Evolutionary conservation across 2,888 invertebrate species (phyloP), one percentile per base, ranked within the genome.

Genomic region (Polymixis flavicincta): DNA sequence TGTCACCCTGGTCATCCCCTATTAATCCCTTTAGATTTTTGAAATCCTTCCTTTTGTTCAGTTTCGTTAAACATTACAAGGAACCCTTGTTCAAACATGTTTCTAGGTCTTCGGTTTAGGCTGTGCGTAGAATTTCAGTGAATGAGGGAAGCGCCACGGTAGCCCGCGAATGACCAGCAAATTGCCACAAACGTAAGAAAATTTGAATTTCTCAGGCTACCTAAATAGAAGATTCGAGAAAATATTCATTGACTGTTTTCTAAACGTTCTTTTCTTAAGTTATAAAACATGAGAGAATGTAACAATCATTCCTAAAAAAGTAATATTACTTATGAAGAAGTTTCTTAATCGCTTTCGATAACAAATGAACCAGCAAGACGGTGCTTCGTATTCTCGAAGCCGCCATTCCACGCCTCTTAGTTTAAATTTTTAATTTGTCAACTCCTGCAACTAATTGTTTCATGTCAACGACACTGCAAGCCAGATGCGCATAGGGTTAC

Each of bases 391-490:
- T 76, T 70, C 83, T 66, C 69, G n/a, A 48, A 72, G 69, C 76
- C 70, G 63, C 65, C 50, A 64, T 76, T 85, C 82, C 45, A 48
- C 71, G 69, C 50, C 63, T 82, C 73, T 85, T 63, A 74, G 70
- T 83, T 83, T 60, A 74, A 76, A 84, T 71, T 86, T 81, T 84
- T 77, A 81, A 86, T 78, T 82, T 82, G 72, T 78, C 84, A 79
- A 71, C 72, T 86, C 86, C 86, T 86, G 77, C 82, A 68, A 67
- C 66, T 86, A 86, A 87, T 84, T 86, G 86, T 86, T 86, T 78
- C 72, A 82, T 79, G 88, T 86, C 88, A 82, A 81, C 88, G 77
- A 79, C 77, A 86, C 81, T 76, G 74, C 76, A 81, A 79, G 61
- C 68, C 76, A 68, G 65, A 75, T 84, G 64, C 69, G 72, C 63